Percentiles rank a stretch among this genome's conserved stretches.
Conservation (phyloP, 2,888 invertebrate species). For the Amaurobius ferox region DNA sequence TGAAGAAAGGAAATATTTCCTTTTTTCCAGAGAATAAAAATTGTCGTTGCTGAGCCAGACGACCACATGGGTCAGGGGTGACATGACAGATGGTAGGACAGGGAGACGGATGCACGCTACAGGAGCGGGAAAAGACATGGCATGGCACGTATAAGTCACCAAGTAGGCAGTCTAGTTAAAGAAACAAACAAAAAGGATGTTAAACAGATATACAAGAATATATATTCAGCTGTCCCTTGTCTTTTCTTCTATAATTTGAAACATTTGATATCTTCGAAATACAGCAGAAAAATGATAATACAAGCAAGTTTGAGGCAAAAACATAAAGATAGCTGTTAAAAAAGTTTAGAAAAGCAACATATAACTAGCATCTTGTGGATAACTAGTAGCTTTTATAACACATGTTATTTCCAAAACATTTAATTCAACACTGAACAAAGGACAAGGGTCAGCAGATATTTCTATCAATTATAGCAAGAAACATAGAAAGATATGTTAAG, state of each 20-base stretch:
- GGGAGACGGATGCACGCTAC: slow-evolving; percentile 66
- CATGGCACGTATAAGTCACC: slow-evolving; percentile 70
- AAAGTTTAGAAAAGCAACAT: slow-evolving; percentile 9
- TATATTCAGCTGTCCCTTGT: slow-evolving; percentile 19
- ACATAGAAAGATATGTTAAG: neutral
- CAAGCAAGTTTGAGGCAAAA: neutral
- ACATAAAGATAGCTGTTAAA: neutral
- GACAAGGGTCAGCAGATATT: slow-evolving; percentile 17
- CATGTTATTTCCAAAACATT: neutral
- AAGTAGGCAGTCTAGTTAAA: slow-evolving; percentile 61
- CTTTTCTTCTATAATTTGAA: neutral
- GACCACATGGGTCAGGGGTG: slow-evolving; percentile 60
- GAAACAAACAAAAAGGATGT: slow-evolving; percentile 45
- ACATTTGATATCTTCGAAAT: too few species aligned
- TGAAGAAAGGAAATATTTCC: slow-evolving; percentile 45
- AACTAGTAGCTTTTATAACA: neutral
- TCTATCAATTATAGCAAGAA: neutral
- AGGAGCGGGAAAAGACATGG: slow-evolving; percentile 64
- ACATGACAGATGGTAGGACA: slow-evolving; percentile 59
- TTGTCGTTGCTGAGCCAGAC: slow-evolving; percentile 58
- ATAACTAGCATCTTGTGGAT: neutral
- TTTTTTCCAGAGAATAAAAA: slow-evolving; percentile 52
- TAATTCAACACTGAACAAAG: slow-evolving; percentile 5
- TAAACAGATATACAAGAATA: slow-evolving; percentile 17
- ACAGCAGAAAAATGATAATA: neutral